These are phyloP conservation scores for Dicaeum eximium DNA, from an alignment of 2,113 vertebrate genomes.

Conservation along the genomic window DNA sequence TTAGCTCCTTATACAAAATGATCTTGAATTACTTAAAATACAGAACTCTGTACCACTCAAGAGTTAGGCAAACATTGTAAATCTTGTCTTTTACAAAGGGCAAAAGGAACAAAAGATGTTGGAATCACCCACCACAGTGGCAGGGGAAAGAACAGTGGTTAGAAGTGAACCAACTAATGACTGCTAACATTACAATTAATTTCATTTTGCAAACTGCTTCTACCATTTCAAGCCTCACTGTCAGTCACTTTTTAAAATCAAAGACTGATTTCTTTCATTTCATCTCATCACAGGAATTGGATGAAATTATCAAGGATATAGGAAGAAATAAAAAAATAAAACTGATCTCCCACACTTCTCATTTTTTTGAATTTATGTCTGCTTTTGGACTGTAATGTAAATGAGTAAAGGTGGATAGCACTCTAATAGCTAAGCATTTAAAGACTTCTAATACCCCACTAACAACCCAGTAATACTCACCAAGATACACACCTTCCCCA, in stretches of 20 bases:
- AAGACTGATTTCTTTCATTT: background rate
- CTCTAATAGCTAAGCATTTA: background rate
- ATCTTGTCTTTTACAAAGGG: background rate
- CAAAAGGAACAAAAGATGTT: background rate
- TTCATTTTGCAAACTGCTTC: background rate
- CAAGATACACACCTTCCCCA: background rate
- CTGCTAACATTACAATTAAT: background rate
- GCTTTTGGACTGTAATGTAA: background rate
- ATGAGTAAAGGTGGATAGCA: background rate
- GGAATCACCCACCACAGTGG: background rate
- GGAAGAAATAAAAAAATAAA: background rate
- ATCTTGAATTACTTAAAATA: background rate
- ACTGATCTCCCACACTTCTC: background rate
- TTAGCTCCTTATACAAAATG: background rate
- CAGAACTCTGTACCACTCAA: background rate
- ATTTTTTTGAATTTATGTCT: background rate
- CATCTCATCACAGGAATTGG: background rate
- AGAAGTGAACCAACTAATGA: background rate
- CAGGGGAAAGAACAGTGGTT: background rate
- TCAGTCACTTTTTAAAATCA: background rate
- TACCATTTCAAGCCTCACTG: background rate
- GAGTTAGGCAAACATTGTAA: background rate
- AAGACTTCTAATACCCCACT: background rate
- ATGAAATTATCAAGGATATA: background rate
- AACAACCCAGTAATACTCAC: background rate